A percentile compares a stretch with the other conserved stretches of the same genome.
phyloP scores from a whole-genome alignment of 2,113 vertebrate species.

The Dasyurus viverrinus region DNA sequence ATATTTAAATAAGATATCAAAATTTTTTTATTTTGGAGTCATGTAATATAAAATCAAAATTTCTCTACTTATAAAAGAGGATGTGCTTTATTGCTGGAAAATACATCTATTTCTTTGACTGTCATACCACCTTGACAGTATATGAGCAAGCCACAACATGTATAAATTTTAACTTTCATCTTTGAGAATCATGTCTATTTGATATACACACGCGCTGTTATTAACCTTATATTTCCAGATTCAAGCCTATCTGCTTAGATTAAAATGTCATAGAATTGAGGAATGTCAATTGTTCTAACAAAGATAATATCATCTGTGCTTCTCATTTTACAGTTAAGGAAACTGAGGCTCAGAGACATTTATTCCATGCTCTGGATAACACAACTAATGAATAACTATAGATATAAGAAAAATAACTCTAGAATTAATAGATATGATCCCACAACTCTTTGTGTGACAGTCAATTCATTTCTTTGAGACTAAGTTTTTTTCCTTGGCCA shows the following conservation, averaged over 20 bases:
- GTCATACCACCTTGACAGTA: constrained; percentile 29
- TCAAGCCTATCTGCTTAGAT: constrained; percentile 19
- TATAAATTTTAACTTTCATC: constrained; percentile 40
- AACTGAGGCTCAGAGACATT: too few species aligned
- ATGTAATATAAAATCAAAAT: not conserved
- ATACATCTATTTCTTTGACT: not conserved
- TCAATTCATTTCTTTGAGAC: not conserved
- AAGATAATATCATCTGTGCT: too few species aligned
- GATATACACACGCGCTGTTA: not conserved
- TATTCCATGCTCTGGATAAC: not conserved
- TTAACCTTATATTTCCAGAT: not conserved
- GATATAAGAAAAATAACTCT: not conserved
- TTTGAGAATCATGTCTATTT: constrained; percentile 5
- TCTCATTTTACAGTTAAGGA: too few species aligned
- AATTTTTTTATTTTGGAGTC: not conserved
- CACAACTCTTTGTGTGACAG: not conserved
- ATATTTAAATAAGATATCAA: not conserved
- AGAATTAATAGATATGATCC: not conserved
- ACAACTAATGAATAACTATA: not conserved
- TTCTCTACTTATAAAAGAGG: not conserved
- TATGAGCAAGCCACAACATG: constrained; percentile 19
- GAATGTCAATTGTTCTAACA: too few species aligned
- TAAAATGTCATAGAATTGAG: not conserved
- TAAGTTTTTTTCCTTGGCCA: not conserved
- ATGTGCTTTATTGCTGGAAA: constrained; percentile 31